Conservation (phyloP, 2,113 vertebrate species). For the Polypterus bichir region DNA sequence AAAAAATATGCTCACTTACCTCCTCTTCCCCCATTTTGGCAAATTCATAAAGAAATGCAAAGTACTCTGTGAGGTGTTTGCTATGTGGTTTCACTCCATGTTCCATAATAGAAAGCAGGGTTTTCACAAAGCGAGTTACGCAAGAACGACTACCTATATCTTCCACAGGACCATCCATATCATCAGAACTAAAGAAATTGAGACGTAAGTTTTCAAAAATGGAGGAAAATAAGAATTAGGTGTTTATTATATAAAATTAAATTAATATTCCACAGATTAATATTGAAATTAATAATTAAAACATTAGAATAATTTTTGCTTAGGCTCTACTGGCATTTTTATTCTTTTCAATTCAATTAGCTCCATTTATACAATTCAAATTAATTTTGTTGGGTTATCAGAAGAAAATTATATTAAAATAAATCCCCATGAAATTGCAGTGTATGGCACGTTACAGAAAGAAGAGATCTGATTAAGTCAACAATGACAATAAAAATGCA, state of each 20-base stretch:
- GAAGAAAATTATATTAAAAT: no score
- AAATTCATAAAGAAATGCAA: constrained; percentile 94
- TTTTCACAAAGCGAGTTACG: constrained; percentile 94
- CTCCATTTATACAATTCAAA: no score
- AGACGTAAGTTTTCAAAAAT: background rate
- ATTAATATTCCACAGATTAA: no score
- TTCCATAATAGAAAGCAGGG: constrained; percentile 92
- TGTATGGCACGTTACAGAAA: no score
- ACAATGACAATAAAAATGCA: no score
- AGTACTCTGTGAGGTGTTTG: constrained; percentile 96
- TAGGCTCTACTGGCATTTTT: no score
- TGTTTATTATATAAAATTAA: background rate
- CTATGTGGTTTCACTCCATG: constrained; percentile 97
- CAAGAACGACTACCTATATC: constrained; percentile 95
- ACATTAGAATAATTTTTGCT: no score
- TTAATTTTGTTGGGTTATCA: no score
- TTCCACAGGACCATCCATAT: constrained; percentile 94
- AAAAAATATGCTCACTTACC: constrained; percentile 36
- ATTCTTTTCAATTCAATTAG: no score
- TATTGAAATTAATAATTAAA: no score
- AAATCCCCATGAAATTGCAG: no score
- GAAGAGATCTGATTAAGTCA: no score
- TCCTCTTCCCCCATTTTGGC: constrained; percentile 99
- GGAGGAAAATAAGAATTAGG: background rate
- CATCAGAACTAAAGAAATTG: constrained; percentile 66